phyloP scores from a whole-genome alignment of 2,797 vertebrate species.

The Discoglossus pictus region DNA sequence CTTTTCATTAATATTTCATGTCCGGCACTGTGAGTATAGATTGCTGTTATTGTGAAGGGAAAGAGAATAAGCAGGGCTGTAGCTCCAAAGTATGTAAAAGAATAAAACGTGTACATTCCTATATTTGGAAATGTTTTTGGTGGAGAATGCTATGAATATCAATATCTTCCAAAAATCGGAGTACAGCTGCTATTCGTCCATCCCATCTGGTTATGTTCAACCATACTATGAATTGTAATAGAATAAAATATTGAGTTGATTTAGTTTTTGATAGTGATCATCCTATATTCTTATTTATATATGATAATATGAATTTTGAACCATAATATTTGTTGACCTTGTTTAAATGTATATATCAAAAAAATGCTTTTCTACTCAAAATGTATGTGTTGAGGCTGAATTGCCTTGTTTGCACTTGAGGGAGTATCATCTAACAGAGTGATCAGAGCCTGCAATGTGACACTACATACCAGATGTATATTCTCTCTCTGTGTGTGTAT shows the following conservation, averaged over 20 bases:
- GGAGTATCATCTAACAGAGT: slow-evolving; percentile 35
- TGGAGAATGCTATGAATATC: slow-evolving; percentile 50
- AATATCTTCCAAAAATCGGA: slow-evolving; percentile 62
- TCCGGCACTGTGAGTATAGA: too few relatives aligned
- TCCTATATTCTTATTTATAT: slow-evolving; percentile 54
- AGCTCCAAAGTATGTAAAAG: background rate
- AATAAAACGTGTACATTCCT: background rate
- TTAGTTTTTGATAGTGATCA: slow-evolving; percentile 60
- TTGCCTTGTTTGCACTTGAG: slow-evolving; percentile 34
- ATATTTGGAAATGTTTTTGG: slow-evolving; percentile 45
- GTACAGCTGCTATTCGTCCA: slow-evolving; percentile 60
- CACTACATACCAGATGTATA: slow-evolving; percentile 34
- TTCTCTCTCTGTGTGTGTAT: background rate
- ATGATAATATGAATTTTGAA: slow-evolving; percentile 58
- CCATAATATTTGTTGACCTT: background rate
- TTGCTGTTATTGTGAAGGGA: background rate
- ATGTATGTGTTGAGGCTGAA: slow-evolving; percentile 25
- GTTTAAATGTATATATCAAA: background rate
- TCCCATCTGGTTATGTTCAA: slow-evolving; percentile 64
- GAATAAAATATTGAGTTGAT: slow-evolving; percentile 53
- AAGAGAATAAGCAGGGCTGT: slow-evolving; percentile 1
- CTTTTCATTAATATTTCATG: too few relatives aligned
- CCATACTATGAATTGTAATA: slow-evolving; percentile 57
- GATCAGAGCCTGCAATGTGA: slow-evolving; percentile 13
- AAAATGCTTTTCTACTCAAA: slow-evolving; percentile 12